Conservation (phyloP, 2,888 invertebrate genomes). For the Tachina grossa region DNA sequence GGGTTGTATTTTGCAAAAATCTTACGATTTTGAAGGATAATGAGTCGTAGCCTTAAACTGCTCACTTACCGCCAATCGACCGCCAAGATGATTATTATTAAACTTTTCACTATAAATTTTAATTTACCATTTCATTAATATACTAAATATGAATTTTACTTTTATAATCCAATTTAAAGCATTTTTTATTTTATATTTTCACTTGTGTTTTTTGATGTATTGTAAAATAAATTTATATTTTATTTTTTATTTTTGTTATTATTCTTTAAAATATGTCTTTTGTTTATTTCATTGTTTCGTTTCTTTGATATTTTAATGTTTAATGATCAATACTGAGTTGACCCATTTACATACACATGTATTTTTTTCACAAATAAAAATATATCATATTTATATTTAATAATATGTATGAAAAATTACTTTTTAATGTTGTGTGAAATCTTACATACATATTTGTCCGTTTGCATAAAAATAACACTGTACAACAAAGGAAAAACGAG, state of each 20-base stretch:
- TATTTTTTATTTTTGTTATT: slow-evolving; percentile 7
- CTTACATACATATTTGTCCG: slow-evolving; percentile 61
- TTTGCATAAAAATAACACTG: slow-evolving; percentile 40
- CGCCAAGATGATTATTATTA: no score
- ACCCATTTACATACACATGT: not conserved
- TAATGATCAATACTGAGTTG: slow-evolving; percentile 6
- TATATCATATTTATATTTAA: slow-evolving; percentile 23
- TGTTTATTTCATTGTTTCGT: slow-evolving; percentile 14
- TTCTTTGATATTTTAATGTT: slow-evolving; percentile 15
- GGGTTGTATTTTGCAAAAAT: no score
- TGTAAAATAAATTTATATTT: slow-evolving; percentile 38
- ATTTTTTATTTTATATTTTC: slow-evolving; percentile 36
- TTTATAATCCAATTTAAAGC: slow-evolving; percentile 6
- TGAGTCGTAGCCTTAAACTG: no score
- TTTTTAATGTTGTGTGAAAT: slow-evolving; percentile 50
- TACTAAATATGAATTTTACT: not conserved
- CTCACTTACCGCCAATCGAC: no score
- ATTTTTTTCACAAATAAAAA: slow-evolving; percentile 23
- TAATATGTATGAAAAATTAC: slow-evolving; percentile 59
- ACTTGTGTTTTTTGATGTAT: slow-evolving; percentile 20
- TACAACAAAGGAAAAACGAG: no score
- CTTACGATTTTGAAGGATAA: no score
- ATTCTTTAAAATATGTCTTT: slow-evolving; percentile 30
- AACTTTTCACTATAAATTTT: no score
- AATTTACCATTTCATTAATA: no score